Evolutionary conservation across 2,113 vertebrate species (phyloP), one percentile per base, ranked within the genome.

Genomic region (Acrocephalus kingi): DNA sequence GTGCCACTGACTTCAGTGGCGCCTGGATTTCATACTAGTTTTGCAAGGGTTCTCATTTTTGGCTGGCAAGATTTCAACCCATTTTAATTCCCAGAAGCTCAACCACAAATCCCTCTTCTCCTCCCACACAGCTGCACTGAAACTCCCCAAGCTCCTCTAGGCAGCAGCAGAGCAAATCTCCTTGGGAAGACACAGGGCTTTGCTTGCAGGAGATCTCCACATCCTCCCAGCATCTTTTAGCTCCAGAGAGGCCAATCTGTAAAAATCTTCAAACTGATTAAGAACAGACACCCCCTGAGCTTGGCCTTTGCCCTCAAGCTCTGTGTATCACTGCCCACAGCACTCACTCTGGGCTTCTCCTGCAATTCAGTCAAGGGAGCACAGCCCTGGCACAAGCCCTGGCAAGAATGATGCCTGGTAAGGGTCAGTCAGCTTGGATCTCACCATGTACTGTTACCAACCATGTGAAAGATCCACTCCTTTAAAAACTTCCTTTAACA

Each of bases 81-180:
- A 76, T 85, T 87, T 90, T 82, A 93, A 95, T 93, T 94, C 95
- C 96, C 96, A 90, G 75, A 93, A 94, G 87, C 87, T 85, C 62
- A 91, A 87, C 82, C 94, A 90, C 94, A 95, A 96, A 91, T 94
- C 90, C 94, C 67, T 90, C 85, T 76, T 85, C 92, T 85, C 90
- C 93, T 91, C 95, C 92, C 78, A 94, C 94, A 0, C 84, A 93
- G 87, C 71, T 93, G 87, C 54, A 54, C 89, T 59, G 71, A 30
- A 82, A 64, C 20, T 91, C 89, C 52, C 87, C 4, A 1, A 82
- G 90, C 52, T 87, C 66, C 78, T 76, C 51, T 14, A 48, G 62
- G 51, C 74, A 93, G 54, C 79, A 83, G 71, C 83, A 4, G 6
- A 93, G 31, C 54, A 86, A 82, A 17, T 11, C 46, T 90, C 71